Evolutionary conservation across 2,113 vertebrate genomes (phyloP).

Genomic region (Corvus hawaiiensis): DNA sequence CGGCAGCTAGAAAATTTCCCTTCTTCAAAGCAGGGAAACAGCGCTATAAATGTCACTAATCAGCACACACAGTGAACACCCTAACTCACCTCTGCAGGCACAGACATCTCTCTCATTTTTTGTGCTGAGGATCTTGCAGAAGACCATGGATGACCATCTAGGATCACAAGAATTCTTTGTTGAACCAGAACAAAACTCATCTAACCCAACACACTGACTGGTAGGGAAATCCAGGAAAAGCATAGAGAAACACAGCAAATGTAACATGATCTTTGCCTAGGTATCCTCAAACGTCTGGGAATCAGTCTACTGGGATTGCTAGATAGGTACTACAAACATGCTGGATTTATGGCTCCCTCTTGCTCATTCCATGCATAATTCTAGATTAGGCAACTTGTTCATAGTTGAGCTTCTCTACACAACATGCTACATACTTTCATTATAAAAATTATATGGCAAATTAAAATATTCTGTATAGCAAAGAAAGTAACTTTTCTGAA

Average conservation of each 20-base stretch:
- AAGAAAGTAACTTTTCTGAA: not conserved
- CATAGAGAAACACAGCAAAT: not conserved
- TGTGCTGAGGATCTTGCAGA: not conserved
- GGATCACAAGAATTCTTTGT: not conserved
- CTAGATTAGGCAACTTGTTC: not conserved
- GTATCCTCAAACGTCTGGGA: not conserved
- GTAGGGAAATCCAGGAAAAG: not conserved
- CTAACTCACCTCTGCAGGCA: not conserved
- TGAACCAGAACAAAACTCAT: not conserved
- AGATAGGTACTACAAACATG: not conserved
- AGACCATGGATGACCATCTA: not conserved
- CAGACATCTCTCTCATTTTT: not conserved
- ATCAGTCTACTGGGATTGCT: not conserved
- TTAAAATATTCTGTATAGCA: not conserved
- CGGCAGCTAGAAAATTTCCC: not conserved
- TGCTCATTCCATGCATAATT: not conserved
- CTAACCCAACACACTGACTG: not conserved
- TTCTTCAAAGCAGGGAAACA: not conserved
- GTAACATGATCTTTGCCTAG: not conserved
- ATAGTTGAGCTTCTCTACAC: not conserved
- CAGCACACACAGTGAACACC: rapidly evolving
- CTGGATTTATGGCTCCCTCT: not conserved
- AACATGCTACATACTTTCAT: not conserved
- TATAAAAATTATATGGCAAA: not conserved
- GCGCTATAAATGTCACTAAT: not conserved